A percentile compares a stretch with the other conserved stretches of the same genome.
phyloP scores from a whole-genome alignment of 2,888 invertebrate species.

The Diaphora mendica region DNA sequence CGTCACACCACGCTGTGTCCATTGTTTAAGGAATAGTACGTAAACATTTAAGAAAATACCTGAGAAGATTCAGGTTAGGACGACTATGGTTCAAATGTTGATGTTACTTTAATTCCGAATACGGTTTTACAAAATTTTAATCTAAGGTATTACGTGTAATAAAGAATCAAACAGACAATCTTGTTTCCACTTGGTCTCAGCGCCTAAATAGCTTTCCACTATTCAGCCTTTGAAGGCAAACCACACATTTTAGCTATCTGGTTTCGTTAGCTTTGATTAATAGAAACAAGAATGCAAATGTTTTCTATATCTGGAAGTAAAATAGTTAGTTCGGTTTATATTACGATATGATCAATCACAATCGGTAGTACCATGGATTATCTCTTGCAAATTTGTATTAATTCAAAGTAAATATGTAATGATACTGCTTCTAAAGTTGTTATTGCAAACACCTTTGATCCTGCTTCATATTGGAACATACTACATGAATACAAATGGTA shows the following conservation, averaged over 20 bases:
- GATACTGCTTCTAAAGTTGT: neutral
- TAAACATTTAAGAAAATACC: neutral
- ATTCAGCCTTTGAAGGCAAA: constrained; percentile 51
- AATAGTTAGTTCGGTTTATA: constrained; percentile 53
- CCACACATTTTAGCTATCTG: constrained; percentile 42
- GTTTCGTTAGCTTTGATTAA: constrained; percentile 55
- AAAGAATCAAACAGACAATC: constrained; percentile 13
- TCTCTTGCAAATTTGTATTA: constrained; percentile 21
- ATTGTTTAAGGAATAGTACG: no score
- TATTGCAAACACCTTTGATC: neutral
- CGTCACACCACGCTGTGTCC: no score
- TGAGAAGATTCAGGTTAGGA: neutral
- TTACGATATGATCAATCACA: constrained; percentile 50
- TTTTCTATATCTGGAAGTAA: constrained; percentile 50
- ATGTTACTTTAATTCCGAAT: no score
- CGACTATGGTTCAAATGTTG: no score
- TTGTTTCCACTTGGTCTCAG: constrained; percentile 12
- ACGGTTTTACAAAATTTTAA: neutral
- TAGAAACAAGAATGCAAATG: constrained; percentile 62
- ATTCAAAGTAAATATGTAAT: neutral
- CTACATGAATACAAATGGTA: no score
- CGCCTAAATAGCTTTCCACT: constrained; percentile 15
- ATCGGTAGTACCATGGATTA: constrained; percentile 38
- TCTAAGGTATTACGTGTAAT: neutral
- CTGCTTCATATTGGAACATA: neutral